Conservation (phyloP, 2,113 vertebrate species). For the Lagopus leucura region DNA sequence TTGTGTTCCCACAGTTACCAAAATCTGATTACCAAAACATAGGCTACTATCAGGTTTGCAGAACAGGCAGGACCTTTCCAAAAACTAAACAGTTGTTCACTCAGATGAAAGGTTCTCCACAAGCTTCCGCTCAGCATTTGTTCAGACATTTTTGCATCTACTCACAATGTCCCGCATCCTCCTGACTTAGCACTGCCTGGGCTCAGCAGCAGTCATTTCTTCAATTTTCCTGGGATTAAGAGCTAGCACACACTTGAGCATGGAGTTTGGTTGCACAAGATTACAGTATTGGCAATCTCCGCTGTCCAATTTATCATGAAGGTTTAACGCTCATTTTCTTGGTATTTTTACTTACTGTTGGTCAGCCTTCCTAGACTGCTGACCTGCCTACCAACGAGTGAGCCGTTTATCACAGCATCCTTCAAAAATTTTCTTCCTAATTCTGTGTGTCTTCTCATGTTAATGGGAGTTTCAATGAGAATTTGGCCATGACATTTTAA, state of each 20-base stretch:
- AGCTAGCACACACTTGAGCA: background rate
- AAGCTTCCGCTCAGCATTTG: background rate
- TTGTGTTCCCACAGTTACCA: background rate
- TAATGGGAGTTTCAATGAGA: background rate
- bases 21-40: background rate
- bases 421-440: background rate
- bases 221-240: background rate
- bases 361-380: background rate
- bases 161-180: background rate
- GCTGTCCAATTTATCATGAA: background rate
- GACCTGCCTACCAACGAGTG: background rate
- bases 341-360: background rate
- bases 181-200: rapidly evolving
- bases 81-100: background rate
- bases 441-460: background rate
- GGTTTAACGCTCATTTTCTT: background rate
- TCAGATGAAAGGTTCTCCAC: background rate
- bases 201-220: background rate
- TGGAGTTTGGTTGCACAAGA: background rate
- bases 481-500: background rate
- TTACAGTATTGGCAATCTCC: background rate
- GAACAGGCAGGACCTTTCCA: background rate
- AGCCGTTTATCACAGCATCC: background rate
- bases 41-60: background rate
- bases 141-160: background rate